Evolutionary conservation across 2,113 vertebrate species (phyloP).

Genomic region (Amphilophus citrinellus): DNA sequence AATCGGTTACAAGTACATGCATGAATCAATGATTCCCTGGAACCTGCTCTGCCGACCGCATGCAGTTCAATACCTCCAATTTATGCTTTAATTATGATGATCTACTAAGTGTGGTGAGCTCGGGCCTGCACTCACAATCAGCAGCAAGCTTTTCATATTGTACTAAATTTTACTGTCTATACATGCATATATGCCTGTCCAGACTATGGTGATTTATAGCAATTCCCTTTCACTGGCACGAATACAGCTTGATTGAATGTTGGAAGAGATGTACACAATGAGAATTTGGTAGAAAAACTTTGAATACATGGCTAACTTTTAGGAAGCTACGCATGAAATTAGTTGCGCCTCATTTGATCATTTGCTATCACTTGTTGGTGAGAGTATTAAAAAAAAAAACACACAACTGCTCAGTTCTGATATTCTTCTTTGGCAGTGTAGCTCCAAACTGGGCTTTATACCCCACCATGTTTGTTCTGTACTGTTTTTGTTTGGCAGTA

Average conservation of each 20-base stretch:
- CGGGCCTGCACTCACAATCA: constrained; percentile 34
- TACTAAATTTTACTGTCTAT: constrained; percentile 34
- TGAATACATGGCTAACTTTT: neutral
- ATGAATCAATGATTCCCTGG: constrained; percentile 71
- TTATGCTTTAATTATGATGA: constrained; percentile 81
- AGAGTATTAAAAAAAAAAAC: constrained; percentile 10
- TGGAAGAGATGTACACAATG: neutral
- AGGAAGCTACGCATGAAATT: constrained; percentile 11
- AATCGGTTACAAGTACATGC: constrained; percentile 73
- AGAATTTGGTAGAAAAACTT: neutral
- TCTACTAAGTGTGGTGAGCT: constrained; percentile 65
- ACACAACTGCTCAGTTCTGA: constrained; percentile 26
- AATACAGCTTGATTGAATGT: neutral
- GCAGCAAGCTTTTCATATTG: constrained; percentile 9
- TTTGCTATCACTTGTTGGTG: constrained; percentile 7
- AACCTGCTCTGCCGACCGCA: constrained; percentile 25
- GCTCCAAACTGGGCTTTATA: constrained; percentile 44
- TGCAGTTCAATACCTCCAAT: constrained; percentile 73
- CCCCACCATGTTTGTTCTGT: constrained; percentile 23
- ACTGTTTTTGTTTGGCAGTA: constrained; percentile 46
- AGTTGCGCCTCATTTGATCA: constrained; percentile 10
- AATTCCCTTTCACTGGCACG: neutral
- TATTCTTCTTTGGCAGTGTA: constrained; percentile 32
- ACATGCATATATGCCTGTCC: neutral
- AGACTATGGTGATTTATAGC: constrained; percentile 3